These are phyloP conservation scores for Corydoras maculifer DNA, from an alignment of 2,113 vertebrate species.

Conservation along the genomic window DNA sequence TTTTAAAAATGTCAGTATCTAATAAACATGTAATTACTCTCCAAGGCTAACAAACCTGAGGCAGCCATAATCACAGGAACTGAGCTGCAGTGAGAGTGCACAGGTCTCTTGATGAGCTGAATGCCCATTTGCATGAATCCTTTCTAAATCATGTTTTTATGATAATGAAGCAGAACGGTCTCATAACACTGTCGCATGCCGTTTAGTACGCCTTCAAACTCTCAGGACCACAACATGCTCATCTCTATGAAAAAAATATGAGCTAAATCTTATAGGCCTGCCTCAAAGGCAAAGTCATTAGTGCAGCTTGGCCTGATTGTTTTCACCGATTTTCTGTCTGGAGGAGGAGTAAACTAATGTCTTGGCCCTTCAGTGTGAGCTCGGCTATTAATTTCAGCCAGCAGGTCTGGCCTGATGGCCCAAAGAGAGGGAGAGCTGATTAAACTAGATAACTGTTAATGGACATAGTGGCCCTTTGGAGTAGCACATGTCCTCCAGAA, in stretches of 20 bases:
- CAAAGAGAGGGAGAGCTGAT: slow-evolving; percentile 41
- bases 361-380: slow-evolving; percentile 37
- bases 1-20: slow-evolving; percentile 34
- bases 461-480: slow-evolving; percentile 41
- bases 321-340: slow-evolving; percentile 48
- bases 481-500: slow-evolving; percentile 38
- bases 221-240: slow-evolving; percentile 15
- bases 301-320: slow-evolving; percentile 42
- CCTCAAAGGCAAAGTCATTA: slow-evolving; percentile 46
- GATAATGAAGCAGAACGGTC: slow-evolving; percentile 39
- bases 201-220: slow-evolving; percentile 24
- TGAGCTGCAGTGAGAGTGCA: slow-evolving; percentile 22
- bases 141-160: slow-evolving; percentile 39
- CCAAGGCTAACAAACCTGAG: slow-evolving; percentile 36
- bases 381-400: slow-evolving; percentile 44
- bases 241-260: slow-evolving; percentile 19
- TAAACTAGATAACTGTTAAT: slow-evolving; percentile 47
- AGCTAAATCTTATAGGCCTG: slow-evolving; percentile 33
- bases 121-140: slow-evolving; percentile 32
- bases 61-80: slow-evolving; percentile 37
- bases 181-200: slow-evolving; percentile 31
- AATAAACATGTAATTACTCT: slow-evolving; percentile 39
- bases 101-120: slow-evolving; percentile 30
- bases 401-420: slow-evolving; percentile 40
- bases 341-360: slow-evolving; percentile 46